Evolutionary conservation across 2,888 invertebrate species (phyloP).

Genomic region (Chaitophorus viminalis): DNA sequence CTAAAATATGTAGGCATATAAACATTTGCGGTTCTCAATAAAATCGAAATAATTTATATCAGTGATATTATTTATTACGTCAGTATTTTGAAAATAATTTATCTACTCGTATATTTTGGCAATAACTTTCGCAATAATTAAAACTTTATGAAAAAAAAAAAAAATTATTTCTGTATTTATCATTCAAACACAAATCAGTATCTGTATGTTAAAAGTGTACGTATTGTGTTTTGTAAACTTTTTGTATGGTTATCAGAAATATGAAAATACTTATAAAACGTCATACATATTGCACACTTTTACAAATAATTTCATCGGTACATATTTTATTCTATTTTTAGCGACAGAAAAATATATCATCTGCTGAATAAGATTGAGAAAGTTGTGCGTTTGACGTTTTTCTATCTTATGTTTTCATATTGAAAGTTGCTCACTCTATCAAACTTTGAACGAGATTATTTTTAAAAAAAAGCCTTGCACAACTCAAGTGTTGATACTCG

Average conservation of each 20-base stretch:
- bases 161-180: background rate
- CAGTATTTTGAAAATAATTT: too few relatives aligned
- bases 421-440: constrained; percentile 8
- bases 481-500: constrained; percentile 29
- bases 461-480: constrained; percentile 14
- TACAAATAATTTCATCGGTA: background rate
- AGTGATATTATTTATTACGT: too few relatives aligned
- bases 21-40: too few relatives aligned
- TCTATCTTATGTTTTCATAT: constrained; percentile 29
- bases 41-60: too few relatives aligned
- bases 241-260: background rate
- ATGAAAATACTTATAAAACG: background rate
- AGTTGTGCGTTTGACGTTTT: background rate
- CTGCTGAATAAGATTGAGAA: background rate
- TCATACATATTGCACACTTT: background rate
- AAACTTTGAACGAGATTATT: constrained; percentile 42
- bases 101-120: too few relatives aligned
- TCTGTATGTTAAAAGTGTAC: background rate
- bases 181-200: background rate
- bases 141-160: too few relatives aligned
- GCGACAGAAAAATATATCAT: background rate
- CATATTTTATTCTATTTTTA: background rate
- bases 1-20: too few relatives aligned
- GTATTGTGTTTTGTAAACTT: background rate
- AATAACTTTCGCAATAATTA: too few relatives aligned